Conservation (phyloP, 2,113 vertebrate species). For the Cyprinus carpio region DNA sequence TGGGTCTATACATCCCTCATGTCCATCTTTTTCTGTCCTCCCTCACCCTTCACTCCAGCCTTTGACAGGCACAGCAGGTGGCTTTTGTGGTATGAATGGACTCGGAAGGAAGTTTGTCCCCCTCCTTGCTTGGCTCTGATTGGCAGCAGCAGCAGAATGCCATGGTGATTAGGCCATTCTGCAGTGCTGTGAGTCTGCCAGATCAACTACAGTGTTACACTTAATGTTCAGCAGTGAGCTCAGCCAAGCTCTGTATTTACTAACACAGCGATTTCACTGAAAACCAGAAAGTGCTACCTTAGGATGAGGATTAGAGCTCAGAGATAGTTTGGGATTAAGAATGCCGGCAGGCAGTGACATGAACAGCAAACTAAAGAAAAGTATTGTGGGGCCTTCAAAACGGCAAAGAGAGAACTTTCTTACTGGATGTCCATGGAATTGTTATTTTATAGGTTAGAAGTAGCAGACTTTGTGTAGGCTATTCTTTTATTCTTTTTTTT, state of each 20-base stretch:
- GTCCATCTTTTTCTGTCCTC: conserved; percentile 51
- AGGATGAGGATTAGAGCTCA: neutral
- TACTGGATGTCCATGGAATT: no score
- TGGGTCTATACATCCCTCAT: conserved; percentile 49
- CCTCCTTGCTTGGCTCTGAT: conserved; percentile 64
- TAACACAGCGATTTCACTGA: conserved; percentile 27
- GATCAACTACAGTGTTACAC: conserved; percentile 59
- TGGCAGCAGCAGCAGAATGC: conserved; percentile 72
- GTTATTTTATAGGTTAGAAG: no score
- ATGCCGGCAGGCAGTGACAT: no score
- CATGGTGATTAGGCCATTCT: conserved; percentile 65
- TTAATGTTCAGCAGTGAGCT: conserved; percentile 51
- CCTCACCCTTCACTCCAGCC: conserved; percentile 58
- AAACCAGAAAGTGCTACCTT: neutral
- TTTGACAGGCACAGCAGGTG: conserved; percentile 78
- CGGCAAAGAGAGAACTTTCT: no score
- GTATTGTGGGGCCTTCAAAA: no score
- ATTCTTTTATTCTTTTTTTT: no score
- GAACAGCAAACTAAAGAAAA: no score
- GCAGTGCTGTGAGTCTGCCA: conserved; percentile 62
- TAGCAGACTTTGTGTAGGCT: no score
- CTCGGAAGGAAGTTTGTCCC: conserved; percentile 75
- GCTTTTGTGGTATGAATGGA: conserved; percentile 73
- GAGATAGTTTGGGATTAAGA: neutral
- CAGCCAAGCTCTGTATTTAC: conserved; percentile 44